Evolutionary conservation across 2,113 vertebrate genomes (phyloP), one percentile per base, ranked within the genome.

Genomic region (Myiopsitta monachus): DNA sequence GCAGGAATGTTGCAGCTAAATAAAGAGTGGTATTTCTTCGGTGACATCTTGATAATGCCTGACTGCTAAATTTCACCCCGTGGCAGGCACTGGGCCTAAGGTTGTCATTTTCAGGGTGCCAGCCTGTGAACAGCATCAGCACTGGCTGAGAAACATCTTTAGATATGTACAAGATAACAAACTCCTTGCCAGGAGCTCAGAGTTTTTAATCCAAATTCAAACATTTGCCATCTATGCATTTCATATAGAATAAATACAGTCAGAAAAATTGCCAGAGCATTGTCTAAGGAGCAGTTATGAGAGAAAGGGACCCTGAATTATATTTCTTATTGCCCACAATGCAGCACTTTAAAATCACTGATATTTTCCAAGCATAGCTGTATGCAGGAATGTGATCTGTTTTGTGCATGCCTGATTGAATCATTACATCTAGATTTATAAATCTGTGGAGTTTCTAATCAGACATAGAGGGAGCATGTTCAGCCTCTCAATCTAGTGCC

Each of bases 401-500:
- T 18, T 89, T 62, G 39, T 69, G 64, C 24, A 47, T 84, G 80
- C 64, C 69, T 89, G 83, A 92, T 47, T 83, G 79, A 90, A 86
- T 93, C 85, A 83, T 74, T 94, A 93, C 55, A 88, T 63, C 49
- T 47, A 83, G 93, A 85, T 91, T 86, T 95, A 95, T 92, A 69
- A 80, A 88, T 74, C 92, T 91, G 78, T 62, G 57, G 41, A 74
- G 52, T 39, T 95, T 94, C 83, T 91, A 94, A 91, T 90, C 83
- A 94, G 95, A 68, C 64, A 49, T 0, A 83, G 80, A 88, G 31
- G 49, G 52, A 88, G 52, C 54, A 73, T 1, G 0, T 92, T 85
- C 52, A 67, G 84, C 76, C 76, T 84, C 86, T 94, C 94, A 78
- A 33, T 93, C 80, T 73, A 68, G 57, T 57, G 83, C 77, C 31